These are phyloP conservation scores for Ethmia dodecea DNA, from an alignment of 2,888 invertebrate species.

Conservation along the genomic window DNA sequence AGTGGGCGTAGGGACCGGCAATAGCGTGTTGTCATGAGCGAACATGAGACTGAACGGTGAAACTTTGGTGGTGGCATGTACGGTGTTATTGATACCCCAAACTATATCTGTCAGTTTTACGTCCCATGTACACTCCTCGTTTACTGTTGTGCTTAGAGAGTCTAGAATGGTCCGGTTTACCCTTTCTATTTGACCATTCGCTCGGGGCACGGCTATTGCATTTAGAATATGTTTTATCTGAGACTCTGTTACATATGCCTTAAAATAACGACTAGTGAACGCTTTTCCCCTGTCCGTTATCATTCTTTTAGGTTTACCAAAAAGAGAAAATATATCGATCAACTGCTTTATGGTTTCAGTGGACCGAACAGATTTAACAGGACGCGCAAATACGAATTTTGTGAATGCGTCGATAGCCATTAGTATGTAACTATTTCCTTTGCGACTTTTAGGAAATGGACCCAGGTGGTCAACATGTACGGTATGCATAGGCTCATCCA, in stretches of 20 bases:
- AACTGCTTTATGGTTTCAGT: neutral
- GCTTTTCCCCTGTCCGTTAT: neutral
- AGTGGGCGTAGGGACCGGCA: no score
- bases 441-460: neutral
- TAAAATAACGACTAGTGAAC: neutral
- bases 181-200: conserved; percentile 4
- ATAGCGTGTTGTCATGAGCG: no score
- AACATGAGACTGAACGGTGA: no score
- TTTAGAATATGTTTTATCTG: conserved; percentile 13
- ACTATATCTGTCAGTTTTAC: conserved; percentile 6
- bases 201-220: neutral
- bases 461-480: conserved; percentile 1
- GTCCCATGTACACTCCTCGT: conserved; percentile 11
- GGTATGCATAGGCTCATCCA: neutral
- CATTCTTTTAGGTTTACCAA: neutral
- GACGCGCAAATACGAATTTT: neutral
- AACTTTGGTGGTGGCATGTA: no score
- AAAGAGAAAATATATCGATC: neutral
- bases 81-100: conserved; percentile 20
- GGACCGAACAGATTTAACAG: neutral
- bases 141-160: conserved; percentile 1
- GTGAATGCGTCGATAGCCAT: neutral
- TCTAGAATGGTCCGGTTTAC: conserved; percentile 5
- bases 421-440: neutral
- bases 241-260: conserved; percentile 2